phyloP scores from a whole-genome alignment of 2,797 vertebrate genomes.

The Peromyscus melanophrys region DNA sequence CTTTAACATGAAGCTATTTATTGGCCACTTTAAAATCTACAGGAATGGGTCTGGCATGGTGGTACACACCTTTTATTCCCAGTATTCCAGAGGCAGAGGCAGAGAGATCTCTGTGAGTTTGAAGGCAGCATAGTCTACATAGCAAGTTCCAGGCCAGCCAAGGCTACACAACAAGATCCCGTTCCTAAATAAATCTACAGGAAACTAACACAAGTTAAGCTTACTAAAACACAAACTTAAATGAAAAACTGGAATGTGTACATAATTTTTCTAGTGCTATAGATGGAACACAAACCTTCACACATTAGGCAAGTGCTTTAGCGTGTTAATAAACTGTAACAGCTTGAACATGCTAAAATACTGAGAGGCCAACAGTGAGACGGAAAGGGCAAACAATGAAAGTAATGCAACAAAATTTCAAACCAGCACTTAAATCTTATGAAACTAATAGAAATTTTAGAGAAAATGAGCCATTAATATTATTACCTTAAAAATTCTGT shows the following conservation, averaged over 20 bases:
- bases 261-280: not conserved
- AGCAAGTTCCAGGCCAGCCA: not conserved
- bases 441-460: not conserved
- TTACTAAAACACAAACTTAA: conserved; percentile 20
- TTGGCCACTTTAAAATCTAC: not conserved
- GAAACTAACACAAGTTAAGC: not conserved
- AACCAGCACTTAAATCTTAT: conserved; percentile 20
- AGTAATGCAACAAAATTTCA: not conserved
- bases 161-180: not conserved
- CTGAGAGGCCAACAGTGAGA: conserved; percentile 17
- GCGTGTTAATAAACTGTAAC: not conserved
- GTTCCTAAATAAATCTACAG: not conserved
- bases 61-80: not conserved
- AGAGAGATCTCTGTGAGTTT: not conserved
- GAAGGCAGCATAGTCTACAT: not conserved
- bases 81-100: not conserved
- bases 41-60: not conserved
- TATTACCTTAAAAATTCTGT: not conserved
- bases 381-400: not conserved
- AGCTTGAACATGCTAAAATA: conserved; percentile 14
- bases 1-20: conserved; percentile 19
- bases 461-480: conserved; percentile 1
- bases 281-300: not conserved
- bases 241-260: not conserved
- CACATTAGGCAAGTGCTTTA: not conserved